Base-by-base conservation (phyloP, 2,888 invertebrate genomes). In the Colletes collaris region DNA sequence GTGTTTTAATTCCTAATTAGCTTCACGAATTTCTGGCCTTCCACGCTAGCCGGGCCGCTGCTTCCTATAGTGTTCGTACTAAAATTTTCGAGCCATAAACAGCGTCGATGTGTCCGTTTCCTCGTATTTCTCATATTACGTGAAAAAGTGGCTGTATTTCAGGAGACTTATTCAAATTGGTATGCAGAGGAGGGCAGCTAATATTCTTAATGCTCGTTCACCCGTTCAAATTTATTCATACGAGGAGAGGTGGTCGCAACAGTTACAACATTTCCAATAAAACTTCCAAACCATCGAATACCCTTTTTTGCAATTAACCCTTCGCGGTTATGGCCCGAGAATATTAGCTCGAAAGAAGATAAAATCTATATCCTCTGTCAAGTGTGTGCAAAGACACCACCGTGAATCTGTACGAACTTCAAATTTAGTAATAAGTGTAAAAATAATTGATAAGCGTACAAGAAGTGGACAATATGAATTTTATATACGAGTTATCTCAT, bases 1-100 rank as follows among this genome's bases (percentile, higher is more conserved):
- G 46, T 37, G 56, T 56, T 49, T 67, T 46, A 56, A 67, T 67
- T 58, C 66, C 35, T 44, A 67, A 67, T 67, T 67, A 58, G 56
- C 49, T 67, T 46, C 56, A 16, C 46, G 56, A 56, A 67, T 49
- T 37, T 16, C 37, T 27, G 16, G 10, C n/a, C 27, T 13, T 6
- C 53, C 55, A 40, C 65, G 40, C 27, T 11, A 55, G 44, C 8
- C 16, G 16, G 53, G 53, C 53, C 19, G 1, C 19, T 10, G 44
- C 53, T 13, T 16, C 19, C 44, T 56, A 19, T 65, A 65, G 44
- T 55, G 37, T 65, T 44, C 53, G 19, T 35, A 66, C 44, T 66
- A 55, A 56, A 66, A 66, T 8, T n/a, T 16, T 56, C 16, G 27
- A 60, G 19, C 60, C 60, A 60, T 27, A 60, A 60, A 46, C 46